These are phyloP conservation scores for Caloenas nicobarica DNA, from an alignment of 2,113 vertebrate species.

Conservation along the genomic window DNA sequence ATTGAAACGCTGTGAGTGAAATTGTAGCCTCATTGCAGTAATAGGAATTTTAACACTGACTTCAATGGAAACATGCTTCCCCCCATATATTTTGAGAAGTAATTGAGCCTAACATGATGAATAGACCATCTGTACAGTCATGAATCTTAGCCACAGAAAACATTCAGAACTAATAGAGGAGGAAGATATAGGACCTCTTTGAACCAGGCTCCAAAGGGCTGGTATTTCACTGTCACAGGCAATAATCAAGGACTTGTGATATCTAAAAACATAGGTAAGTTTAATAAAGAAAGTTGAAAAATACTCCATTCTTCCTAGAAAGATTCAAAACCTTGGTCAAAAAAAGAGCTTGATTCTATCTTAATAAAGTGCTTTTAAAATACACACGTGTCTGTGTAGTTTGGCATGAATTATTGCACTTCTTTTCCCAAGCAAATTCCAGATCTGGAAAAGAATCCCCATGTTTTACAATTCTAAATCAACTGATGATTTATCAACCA, in stretches of 20 bases:
- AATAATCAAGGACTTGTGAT: background rate
- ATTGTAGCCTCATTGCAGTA: background rate
- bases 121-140: constrained; percentile 44
- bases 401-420: background rate
- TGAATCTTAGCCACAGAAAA: constrained; percentile 57
- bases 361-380: background rate
- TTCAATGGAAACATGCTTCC: constrained; percentile 42
- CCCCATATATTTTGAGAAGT: constrained; percentile 28
- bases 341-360: background rate
- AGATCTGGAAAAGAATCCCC: background rate
- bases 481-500: background rate
- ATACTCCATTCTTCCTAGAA: background rate
- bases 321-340: background rate
- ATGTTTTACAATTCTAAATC: background rate
- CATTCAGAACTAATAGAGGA: constrained; percentile 3
- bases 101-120: constrained; percentile 52
- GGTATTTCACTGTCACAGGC: constrained; percentile 3
- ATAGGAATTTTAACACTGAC: background rate
- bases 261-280: background rate
- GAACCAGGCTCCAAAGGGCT: background rate
- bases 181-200: constrained; percentile 14
- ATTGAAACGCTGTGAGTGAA: background rate
- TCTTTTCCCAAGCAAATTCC: background rate
- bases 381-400: background rate
- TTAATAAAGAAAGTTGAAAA: background rate